Conservation (phyloP, 2,113 vertebrate species). For the human (Homo sapiens) region DNA sequence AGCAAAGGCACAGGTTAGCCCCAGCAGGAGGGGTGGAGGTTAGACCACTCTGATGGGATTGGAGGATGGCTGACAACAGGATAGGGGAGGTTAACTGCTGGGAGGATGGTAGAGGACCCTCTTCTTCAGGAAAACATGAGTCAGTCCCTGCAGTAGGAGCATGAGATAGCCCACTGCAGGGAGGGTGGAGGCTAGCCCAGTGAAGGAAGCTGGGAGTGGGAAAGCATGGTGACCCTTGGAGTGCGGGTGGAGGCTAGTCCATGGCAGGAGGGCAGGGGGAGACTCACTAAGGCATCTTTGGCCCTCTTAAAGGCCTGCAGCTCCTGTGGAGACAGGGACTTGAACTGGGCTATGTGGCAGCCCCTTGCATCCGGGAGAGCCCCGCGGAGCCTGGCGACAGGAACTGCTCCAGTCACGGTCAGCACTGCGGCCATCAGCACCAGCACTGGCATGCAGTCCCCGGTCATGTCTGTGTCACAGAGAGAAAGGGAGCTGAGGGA, state of each 20-base stretch:
- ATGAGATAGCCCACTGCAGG: not conserved
- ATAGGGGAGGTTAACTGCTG: not conserved
- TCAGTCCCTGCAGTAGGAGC: not conserved
- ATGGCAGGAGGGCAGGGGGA: not conserved
- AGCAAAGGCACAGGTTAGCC: not conserved
- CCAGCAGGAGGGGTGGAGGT: not conserved
- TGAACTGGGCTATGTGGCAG: conserved; percentile 76
- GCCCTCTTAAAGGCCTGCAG: conserved; percentile 43
- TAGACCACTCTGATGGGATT: no score
- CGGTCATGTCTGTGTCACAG: not conserved
- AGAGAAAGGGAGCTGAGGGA: not conserved
- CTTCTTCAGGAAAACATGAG: not conserved
- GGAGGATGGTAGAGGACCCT: no score
- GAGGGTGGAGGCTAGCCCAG: not conserved
- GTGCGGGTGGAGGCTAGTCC: not conserved
- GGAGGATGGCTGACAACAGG: no score
- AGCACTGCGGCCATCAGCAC: not conserved
- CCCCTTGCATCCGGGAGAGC: not conserved
- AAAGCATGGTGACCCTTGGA: not conserved
- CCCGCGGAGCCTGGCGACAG: rapidly evolving
- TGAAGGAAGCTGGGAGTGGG: not conserved
- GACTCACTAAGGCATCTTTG: conserved; percentile 76
- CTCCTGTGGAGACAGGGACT: not conserved
- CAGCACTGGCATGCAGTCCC: not conserved
- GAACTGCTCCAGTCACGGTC: not conserved